Evolutionary conservation across 2,113 vertebrate species (phyloP).

Genomic region (Charadrius vociferus): DNA sequence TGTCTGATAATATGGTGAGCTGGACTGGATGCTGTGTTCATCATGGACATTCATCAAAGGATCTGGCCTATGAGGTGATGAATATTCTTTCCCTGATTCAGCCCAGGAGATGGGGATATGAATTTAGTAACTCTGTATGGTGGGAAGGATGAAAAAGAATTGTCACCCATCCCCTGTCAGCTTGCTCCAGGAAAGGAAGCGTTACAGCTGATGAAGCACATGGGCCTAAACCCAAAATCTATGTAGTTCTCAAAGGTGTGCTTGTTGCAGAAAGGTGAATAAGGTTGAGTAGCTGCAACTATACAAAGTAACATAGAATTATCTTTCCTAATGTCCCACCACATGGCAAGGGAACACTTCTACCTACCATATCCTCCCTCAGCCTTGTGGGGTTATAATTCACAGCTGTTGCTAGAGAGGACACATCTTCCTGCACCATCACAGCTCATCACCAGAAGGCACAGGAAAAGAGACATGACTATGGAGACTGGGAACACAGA

Average conservation of each 20-base stretch:
- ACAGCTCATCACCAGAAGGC: background rate
- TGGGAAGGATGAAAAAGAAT: background rate
- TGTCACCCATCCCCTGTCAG: background rate
- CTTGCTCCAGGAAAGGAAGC: background rate
- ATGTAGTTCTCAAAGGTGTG: background rate
- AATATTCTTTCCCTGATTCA: background rate
- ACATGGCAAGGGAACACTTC: background rate
- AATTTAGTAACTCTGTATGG: background rate
- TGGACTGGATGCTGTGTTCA: background rate
- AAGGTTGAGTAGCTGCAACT: background rate
- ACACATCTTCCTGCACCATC: background rate
- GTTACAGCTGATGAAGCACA: background rate
- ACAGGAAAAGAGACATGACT: accelerated
- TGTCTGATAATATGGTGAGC: background rate
- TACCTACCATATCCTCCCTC: background rate
- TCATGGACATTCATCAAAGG: background rate
- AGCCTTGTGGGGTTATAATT: accelerated
- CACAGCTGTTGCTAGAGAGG: background rate
- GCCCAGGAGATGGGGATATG: background rate
- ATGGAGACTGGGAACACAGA: background rate
- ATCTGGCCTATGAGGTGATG: background rate
- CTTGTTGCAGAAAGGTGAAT: background rate
- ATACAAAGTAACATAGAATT: background rate
- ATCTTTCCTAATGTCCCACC: background rate
- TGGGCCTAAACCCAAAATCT: background rate